Conservation (phyloP, 2,797 vertebrate species). For the Pagetopsis macropterus region DNA sequence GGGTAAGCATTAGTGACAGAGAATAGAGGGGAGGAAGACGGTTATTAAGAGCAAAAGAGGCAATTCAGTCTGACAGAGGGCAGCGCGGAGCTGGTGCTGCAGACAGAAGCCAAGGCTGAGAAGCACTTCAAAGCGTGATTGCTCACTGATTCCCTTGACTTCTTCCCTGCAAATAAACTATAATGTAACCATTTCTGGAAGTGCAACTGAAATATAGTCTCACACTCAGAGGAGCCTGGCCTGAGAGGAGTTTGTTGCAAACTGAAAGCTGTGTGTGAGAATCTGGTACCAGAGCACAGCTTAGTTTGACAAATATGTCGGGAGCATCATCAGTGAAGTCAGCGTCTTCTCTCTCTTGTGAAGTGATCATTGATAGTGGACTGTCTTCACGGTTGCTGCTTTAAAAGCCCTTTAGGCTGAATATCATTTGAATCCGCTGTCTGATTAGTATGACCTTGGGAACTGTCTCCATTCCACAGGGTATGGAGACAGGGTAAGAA, state of each 20-base stretch:
- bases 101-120: slow-evolving; percentile 48
- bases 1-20: slow-evolving; percentile 63
- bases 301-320: slow-evolving; percentile 50
- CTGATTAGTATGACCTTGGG: slow-evolving; percentile 76
- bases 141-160: slow-evolving; percentile 63
- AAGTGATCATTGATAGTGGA: slow-evolving; percentile 42
- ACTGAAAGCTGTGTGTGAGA: slow-evolving; percentile 42
- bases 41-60: slow-evolving; percentile 73
- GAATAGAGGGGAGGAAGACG: slow-evolving; percentile 38
- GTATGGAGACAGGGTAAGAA: slow-evolving; percentile 27
- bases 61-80: slow-evolving; percentile 69
- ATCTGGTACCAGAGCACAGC: slow-evolving; percentile 21
- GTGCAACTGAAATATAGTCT: slow-evolving; percentile 22
- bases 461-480: slow-evolving; percentile 63
- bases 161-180: slow-evolving; percentile 60
- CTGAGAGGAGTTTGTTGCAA: slow-evolving; percentile 50
- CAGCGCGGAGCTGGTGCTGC: slow-evolving; percentile 35
- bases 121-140: slow-evolving; percentile 65
- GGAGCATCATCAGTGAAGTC: slow-evolving; percentile 26
- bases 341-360: slow-evolving; percentile 37
- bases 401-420: slow-evolving; percentile 58
- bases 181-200: slow-evolving; percentile 57
- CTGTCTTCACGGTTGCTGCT: slow-evolving; percentile 39
- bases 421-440: slow-evolving; percentile 73
- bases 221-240: slow-evolving; percentile 25